Base-by-base conservation (phyloP, 1,140 invertebrate species). In the Apolygus lucorum region DNA sequence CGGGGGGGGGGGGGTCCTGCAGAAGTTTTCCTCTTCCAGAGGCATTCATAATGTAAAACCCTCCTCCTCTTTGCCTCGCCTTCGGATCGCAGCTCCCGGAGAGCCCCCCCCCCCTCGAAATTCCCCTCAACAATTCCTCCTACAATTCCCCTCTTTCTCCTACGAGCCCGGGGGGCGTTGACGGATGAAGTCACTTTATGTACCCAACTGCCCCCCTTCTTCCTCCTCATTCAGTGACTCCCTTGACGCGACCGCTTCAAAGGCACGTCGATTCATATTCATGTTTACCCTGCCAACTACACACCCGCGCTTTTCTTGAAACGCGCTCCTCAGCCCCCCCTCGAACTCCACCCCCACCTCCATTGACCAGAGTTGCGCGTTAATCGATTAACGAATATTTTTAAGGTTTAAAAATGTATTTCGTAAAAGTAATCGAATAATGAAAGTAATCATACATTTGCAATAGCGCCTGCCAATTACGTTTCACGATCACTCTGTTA, bases 121-220 rank as follows among this genome's bases (percentile, higher is more conserved):
- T n/a, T n/a, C n/a, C n/a, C n/a, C n/a, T n/a, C n/a, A n/a, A n/a
- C n/a, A n/a, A n/a, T n/a, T n/a, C n/a, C n/a, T n/a, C n/a, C n/a
- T n/a, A n/a, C n/a, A n/a, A n/a, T n/a, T n/a, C n/a, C n/a, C n/a
- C n/a, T 42, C 4, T 42, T 42, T 42, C 34, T 4, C 34, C 17
- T 42, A 4, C 4, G 4, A 42, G 34, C 34, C 17, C 34, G 34
- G 34, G 4, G 34, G 34, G 17, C 2, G 54, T 24, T 59, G 54
- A 59, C 22, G 54, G 54, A 59, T 59, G 54, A 21, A 59, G 54
- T 59, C 54, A 59, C 54, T 59, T 59, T 59, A 59, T 24, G 54
- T 59, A 59, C 22, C 54, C 11, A 42, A 42, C 34, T n/a, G n/a
- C 34, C 34, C 13, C 54, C 54, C 54, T 59, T 13, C 54, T 59